These are phyloP conservation scores for Leucoraja erinaceus DNA, from an alignment of 2,113 vertebrate species.

Conservation along the genomic window DNA sequence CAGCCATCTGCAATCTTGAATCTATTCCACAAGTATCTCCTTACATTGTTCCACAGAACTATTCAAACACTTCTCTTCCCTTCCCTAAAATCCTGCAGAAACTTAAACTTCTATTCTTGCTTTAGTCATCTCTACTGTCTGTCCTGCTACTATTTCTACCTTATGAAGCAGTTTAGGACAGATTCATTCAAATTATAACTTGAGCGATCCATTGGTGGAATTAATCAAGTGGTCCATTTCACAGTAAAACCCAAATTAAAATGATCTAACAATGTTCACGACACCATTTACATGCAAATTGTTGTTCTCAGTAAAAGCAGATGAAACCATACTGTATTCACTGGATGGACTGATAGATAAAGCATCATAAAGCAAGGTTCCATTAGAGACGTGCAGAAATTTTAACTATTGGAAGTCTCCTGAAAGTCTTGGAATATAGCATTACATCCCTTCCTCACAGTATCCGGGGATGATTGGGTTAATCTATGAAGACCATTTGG, in stretches of 20 bases:
- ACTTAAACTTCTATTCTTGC: not conserved
- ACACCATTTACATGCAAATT: not conserved
- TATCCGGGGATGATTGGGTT: too few relatives aligned
- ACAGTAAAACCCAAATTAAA: not conserved
- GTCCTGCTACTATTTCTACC: not conserved
- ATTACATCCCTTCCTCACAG: not conserved
- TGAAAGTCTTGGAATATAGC: not conserved
- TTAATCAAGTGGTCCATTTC: not conserved
- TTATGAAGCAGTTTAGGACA: not conserved
- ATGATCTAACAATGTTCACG: not conserved
- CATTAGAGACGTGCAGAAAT: not conserved
- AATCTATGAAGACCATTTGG: too few relatives aligned
- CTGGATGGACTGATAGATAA: not conserved
- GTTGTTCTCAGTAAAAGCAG: not conserved
- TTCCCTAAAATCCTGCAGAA: not conserved
- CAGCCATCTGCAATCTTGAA: not conserved
- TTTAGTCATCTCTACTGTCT: not conserved
- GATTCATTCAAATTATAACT: not conserved
- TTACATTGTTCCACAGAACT: not conserved
- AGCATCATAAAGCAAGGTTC: not conserved
- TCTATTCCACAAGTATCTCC: not conserved
- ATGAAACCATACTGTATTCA: not conserved
- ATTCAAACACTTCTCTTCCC: not conserved
- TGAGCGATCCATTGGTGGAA: not conserved
- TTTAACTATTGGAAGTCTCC: not conserved